Conservation (phyloP, 2,888 invertebrate genomes). For the Euphydryas editha region DNA sequence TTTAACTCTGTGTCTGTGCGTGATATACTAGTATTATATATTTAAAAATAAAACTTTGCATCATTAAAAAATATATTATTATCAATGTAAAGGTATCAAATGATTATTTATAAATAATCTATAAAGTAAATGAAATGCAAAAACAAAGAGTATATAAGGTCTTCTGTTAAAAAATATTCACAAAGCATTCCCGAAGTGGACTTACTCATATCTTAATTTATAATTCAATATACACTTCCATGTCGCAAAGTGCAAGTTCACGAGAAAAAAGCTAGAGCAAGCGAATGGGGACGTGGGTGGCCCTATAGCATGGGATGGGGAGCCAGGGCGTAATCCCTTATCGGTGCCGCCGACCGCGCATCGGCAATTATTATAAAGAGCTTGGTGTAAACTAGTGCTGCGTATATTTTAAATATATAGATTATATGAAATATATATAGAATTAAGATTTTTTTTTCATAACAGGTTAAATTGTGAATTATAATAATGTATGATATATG, state of each 20-base stretch:
- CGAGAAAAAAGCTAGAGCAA: conserved; percentile 69
- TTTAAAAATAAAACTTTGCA: too few species aligned
- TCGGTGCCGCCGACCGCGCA: conserved; percentile 72
- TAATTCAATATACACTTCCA: conserved; percentile 75
- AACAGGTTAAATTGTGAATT: not conserved
- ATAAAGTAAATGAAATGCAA: conserved; percentile 9
- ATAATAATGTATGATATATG: not conserved
- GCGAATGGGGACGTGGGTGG: conserved; percentile 46
- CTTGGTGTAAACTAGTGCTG: conserved; percentile 56
- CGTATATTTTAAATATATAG: conserved; percentile 24
- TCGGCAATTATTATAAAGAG: conserved; percentile 76
- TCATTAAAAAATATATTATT: not conserved
- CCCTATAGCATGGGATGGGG: conserved; percentile 43
- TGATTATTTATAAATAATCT: not conserved
- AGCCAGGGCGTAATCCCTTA: conserved; percentile 68
- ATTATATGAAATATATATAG: conserved; percentile 21
- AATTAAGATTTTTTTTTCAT: conserved; percentile 1
- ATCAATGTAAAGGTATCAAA: not conserved
- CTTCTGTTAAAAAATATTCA: conserved; percentile 2
- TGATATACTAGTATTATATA: not conserved
- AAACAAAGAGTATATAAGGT: not conserved
- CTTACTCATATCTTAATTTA: conserved; percentile 70
- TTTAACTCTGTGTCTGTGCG: not conserved
- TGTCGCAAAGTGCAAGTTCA: conserved; percentile 71
- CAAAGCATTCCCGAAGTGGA: conserved; percentile 40